These are phyloP conservation scores for Desmophyllum pertusum DNA, from an alignment of 92 coral and sea anemone species.

Conservation along the genomic window DNA sequence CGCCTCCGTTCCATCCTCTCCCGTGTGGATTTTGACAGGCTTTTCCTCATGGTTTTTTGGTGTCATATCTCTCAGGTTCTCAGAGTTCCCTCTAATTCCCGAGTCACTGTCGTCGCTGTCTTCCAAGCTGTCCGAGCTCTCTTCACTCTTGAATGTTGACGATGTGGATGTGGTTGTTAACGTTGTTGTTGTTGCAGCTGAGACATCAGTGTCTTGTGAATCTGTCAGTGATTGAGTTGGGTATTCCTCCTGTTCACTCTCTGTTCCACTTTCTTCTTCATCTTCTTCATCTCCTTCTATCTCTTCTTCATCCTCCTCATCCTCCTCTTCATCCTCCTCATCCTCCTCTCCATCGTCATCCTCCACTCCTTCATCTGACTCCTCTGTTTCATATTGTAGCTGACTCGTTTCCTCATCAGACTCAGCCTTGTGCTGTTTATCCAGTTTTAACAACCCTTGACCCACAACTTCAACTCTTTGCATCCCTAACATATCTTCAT, in stretches of 20 bases:
- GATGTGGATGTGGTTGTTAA: constrained; percentile 2
- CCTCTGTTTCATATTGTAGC: constrained; percentile 76
- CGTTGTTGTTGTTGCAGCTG: constrained; percentile 2
- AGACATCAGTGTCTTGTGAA: constrained; percentile 13
- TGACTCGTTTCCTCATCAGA: constrained; percentile 51
- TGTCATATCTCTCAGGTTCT: constrained; percentile 69
- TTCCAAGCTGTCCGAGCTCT: constrained; percentile 56
- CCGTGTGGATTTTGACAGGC: constrained; percentile 96
- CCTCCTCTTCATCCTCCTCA: constrained; percentile 40
- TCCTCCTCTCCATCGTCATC: constrained; percentile 44
- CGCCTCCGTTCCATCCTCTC: constrained; percentile 94
- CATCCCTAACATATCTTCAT: constrained; percentile 33
- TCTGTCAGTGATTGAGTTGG: constrained; percentile 30
- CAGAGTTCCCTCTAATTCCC: constrained; percentile 19
- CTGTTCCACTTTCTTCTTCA: constrained; percentile 42
- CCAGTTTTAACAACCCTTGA: constrained; percentile 59
- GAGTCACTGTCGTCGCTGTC: constrained; percentile 79
- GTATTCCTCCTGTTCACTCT: constrained; percentile 38
- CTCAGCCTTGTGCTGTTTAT: constrained; percentile 38
- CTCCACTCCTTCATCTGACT: constrained; percentile 61
- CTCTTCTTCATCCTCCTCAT: constrained; percentile 38
- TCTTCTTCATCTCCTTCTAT: constrained; percentile 32
- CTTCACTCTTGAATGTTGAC: constrained; percentile 52
- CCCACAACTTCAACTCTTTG: constrained; percentile 76
- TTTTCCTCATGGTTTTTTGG: constrained; percentile 90